These are phyloP conservation scores for Gonatopus flavifemur DNA, from an alignment of 1,140 invertebrate species.

Conservation along the genomic window DNA sequence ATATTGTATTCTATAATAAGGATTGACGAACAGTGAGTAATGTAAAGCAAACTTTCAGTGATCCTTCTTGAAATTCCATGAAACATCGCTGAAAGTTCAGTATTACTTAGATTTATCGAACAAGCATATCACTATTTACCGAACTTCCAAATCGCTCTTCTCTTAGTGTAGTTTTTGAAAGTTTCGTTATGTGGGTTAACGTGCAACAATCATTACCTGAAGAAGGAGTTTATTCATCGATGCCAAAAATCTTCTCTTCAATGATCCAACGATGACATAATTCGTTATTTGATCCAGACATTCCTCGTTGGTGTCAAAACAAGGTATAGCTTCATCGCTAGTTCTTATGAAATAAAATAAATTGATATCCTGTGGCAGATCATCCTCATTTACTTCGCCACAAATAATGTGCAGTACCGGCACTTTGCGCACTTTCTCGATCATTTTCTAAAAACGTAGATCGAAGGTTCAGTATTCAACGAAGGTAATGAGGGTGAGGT, in stretches of 20 bases:
- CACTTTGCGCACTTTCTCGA: slow-evolving; percentile 66
- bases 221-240: slow-evolving; percentile 56
- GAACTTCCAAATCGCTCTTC: too few species aligned
- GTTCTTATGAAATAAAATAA: slow-evolving; percentile 70
- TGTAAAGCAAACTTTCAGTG: too few species aligned
- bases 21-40: too few species aligned
- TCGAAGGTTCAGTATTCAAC: too few species aligned
- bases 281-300: slow-evolving; percentile 64
- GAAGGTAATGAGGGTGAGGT: too few species aligned
- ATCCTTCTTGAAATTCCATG: too few species aligned
- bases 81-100: too few species aligned
- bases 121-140: too few species aligned
- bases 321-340: slow-evolving; percentile 63
- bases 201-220: slow-evolving; percentile 23
- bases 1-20: too few species aligned
- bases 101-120: too few species aligned
- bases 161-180: too few species aligned
- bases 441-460: slow-evolving; percentile 62
- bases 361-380: slow-evolving; percentile 45
- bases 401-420: slow-evolving; percentile 69
- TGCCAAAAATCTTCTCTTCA: slow-evolving; percentile 61
- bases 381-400: slow-evolving; percentile 61
- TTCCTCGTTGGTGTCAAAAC: slow-evolving; percentile 54
- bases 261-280: slow-evolving; percentile 65
- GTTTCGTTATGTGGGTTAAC: too few species aligned